Evolutionary conservation across 2,888 invertebrate genomes (phyloP).

Genomic region (Sesamia inferens): DNA sequence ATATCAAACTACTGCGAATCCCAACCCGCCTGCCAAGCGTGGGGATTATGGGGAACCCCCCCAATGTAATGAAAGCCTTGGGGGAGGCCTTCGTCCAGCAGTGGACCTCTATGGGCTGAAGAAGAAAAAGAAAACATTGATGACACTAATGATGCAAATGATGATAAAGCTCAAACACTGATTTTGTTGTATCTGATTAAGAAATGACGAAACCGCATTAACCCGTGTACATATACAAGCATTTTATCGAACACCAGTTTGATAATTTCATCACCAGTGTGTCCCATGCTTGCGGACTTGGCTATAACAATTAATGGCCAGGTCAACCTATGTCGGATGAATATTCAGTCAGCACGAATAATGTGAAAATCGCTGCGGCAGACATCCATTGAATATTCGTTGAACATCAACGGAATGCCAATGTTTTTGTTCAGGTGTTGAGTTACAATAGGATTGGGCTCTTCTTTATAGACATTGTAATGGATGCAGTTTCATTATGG

Average conservation of each 20-base stretch:
- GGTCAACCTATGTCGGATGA: conserved; percentile 84
- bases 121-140: background rate
- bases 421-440: conserved; percentile 77
- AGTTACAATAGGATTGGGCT: conserved; percentile 68
- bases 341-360: conserved; percentile 87
- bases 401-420: conserved; percentile 73
- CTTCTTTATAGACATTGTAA: conserved; percentile 52
- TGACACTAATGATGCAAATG: background rate
- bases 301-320: conserved; percentile 85
- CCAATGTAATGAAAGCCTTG: too few species aligned
- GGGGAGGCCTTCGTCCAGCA: too few species aligned
- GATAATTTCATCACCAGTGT: conserved; percentile 67
- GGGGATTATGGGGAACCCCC: too few species aligned
- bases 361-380: conserved; percentile 81
- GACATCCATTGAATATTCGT: conserved; percentile 80
- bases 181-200: background rate
- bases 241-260: conserved; percentile 30
- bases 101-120: too few species aligned
- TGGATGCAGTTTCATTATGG: conserved; percentile 31
- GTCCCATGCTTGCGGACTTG: conserved; percentile 71
- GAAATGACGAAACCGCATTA: background rate
- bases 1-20: too few species aligned
- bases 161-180: background rate
- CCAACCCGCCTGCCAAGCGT: too few species aligned
- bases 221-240: background rate